Evolutionary conservation across 2,888 invertebrate genomes (phyloP).

Genomic region (Pelosia muscerda): DNA sequence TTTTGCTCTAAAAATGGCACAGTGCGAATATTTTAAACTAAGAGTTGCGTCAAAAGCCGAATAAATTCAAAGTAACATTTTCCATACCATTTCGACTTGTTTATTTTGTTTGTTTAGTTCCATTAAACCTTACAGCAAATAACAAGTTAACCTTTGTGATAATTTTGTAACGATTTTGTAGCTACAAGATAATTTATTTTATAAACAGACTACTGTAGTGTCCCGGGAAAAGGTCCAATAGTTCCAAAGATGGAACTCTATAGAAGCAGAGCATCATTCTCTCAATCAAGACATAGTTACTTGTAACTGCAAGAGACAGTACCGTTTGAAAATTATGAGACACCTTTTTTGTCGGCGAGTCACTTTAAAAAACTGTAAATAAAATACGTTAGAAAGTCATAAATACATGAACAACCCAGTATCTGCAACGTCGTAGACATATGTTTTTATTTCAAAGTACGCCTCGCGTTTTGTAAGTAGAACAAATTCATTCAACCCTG

Average conservation of each 20-base stretch:
- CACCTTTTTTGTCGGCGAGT: not conserved
- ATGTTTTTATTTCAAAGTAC: slow-evolving; percentile 9
- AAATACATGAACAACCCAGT: not conserved
- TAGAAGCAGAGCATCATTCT: no score
- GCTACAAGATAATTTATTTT: no score
- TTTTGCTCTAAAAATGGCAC: not conserved
- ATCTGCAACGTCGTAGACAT: not conserved
- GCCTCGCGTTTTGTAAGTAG: slow-evolving; percentile 13
- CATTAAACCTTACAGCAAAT: not conserved
- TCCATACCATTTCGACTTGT: not conserved
- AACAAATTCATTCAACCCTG: slow-evolving; percentile 30
- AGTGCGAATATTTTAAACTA: not conserved
- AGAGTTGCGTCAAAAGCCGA: not conserved
- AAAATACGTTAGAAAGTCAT: not conserved
- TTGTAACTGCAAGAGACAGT: not conserved
- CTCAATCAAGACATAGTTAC: not conserved
- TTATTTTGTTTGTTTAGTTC: not conserved
- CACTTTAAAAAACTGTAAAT: not conserved
- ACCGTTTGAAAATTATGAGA: not conserved
- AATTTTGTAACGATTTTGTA: no score
- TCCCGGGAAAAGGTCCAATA: no score
- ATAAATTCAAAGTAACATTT: not conserved
- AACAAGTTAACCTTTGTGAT: no score
- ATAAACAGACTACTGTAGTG: no score
- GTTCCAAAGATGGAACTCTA: no score